A percentile compares a stretch with the other conserved stretches of the same genome.
Evolutionary conservation across 2,797 vertebrate genomes (phyloP).

Genomic region (Brachymystax lenok): DNA sequence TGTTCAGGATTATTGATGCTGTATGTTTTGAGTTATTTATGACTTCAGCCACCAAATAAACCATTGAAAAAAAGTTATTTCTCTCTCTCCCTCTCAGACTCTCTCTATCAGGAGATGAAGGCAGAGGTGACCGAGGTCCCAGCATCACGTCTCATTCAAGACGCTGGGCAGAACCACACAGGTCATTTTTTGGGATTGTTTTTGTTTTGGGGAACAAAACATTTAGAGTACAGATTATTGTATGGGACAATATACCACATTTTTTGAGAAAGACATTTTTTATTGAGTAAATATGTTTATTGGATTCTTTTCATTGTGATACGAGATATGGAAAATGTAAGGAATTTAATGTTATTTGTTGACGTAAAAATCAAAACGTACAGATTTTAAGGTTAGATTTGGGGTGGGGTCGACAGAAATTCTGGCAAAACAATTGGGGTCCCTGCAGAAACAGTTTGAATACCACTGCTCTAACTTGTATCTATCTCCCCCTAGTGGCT

Average conservation of each 20-base stretch:
- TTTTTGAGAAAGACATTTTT: no score
- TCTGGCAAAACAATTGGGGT: no score
- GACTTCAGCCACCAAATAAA: not conserved
- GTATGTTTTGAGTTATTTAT: not conserved
- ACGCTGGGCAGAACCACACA: constrained; percentile 46
- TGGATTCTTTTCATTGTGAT: no score
- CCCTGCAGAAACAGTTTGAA: no score
- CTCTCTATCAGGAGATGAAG: constrained; percentile 88
- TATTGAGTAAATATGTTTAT: no score
- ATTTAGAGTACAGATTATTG: no score
- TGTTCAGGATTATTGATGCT: not conserved
- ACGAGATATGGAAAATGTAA: no score
- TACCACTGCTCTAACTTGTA: not conserved
- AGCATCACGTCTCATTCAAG: constrained; percentile 69
- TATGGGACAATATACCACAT: no score
- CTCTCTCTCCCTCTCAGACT: constrained; percentile 58
- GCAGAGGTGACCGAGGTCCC: constrained; percentile 86
- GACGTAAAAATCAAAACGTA: no score
- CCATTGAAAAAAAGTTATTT: not conserved
- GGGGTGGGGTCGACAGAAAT: no score
- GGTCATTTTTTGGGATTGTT: constrained; percentile 28
- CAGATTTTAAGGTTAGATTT: no score
- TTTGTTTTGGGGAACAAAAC: no score
- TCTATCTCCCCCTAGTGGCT: not conserved
- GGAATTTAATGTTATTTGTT: not conserved